phyloP scores from a whole-genome alignment of 2,888 invertebrate genomes.

The Caenorhabditis wallacei region DNA sequence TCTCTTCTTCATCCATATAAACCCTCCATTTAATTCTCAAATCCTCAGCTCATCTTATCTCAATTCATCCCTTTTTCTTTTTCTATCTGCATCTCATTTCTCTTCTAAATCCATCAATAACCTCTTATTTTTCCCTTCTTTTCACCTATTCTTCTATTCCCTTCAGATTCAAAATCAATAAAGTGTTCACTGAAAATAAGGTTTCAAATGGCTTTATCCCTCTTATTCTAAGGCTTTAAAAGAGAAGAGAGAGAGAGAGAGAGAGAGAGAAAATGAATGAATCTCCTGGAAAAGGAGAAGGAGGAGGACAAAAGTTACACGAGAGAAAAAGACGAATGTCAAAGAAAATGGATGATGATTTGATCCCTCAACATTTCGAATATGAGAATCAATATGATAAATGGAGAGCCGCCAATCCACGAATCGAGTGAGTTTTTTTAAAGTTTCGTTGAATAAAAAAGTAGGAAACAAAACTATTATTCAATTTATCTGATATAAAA shows the following conservation, averaged over 20 bases:
- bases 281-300: too few species aligned
- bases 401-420: slow-evolving; percentile 59
- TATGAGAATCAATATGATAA: slow-evolving; percentile 68
- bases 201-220: slow-evolving; percentile 33
- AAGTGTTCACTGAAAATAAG: slow-evolving; percentile 10
- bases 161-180: background rate
- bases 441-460: background rate
- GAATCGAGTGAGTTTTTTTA: slow-evolving; percentile 41
- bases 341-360: slow-evolving; percentile 24
- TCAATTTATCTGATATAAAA: too few species aligned
- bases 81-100: background rate
- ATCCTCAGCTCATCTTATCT: slow-evolving; percentile 23
- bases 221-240: background rate
- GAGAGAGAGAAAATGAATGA: slow-evolving; percentile 8
- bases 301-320: background rate
- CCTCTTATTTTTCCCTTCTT: background rate
- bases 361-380: slow-evolving; percentile 56
- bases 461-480: too few species aligned
- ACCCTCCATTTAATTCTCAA: slow-evolving; percentile 11
- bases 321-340: slow-evolving; percentile 57
- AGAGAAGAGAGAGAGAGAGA: background rate
- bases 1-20: background rate
- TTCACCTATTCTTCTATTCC: background rate
- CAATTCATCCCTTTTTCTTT: slow-evolving; percentile 15
- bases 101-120: background rate